These are phyloP conservation scores for Drosophila santomea DNA, from an alignment of 1,140 invertebrate species.

Conservation along the genomic window DNA sequence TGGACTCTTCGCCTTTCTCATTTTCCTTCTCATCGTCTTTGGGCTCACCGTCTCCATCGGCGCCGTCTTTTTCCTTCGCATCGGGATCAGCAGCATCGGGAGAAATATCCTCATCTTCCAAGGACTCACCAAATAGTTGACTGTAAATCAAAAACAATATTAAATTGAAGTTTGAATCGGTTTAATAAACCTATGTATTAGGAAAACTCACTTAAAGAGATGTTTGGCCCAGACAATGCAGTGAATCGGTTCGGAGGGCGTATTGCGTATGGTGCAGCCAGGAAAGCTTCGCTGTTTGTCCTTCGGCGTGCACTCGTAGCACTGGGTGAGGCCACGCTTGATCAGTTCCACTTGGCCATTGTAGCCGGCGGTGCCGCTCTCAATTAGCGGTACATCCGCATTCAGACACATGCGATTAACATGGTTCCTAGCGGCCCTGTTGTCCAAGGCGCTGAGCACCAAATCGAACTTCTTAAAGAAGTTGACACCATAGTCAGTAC, in stretches of 20 bases:
- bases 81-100: conserved; percentile 98
- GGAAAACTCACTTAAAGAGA: conserved; percentile 96
- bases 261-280: conserved; percentile 99
- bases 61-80: conserved; percentile 85
- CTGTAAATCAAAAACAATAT: conserved; percentile 84
- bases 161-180: too few relatives aligned
- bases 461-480: conserved; percentile 97
- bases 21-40: background rate
- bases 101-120: conserved; percentile 98
- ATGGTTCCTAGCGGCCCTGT: conserved; percentile 97
- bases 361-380: conserved; percentile 98
- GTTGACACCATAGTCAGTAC: conserved; percentile 94
- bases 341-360: conserved; percentile 95
- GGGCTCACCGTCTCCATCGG: conserved; percentile 87
- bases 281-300: conserved; percentile 96
- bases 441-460: conserved; percentile 99
- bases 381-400: conserved; percentile 96
- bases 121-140: conserved; percentile 98
- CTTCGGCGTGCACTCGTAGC: conserved; percentile 98
- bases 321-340: conserved; percentile 95
- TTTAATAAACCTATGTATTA: too few relatives aligned
- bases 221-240: conserved; percentile 99
- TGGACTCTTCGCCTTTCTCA: conserved; percentile 86
- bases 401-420: conserved; percentile 99
- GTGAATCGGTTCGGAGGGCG: conserved; percentile 99